Conservation (phyloP, 2,888 invertebrate species). For the Himalopsyche japonica region DNA sequence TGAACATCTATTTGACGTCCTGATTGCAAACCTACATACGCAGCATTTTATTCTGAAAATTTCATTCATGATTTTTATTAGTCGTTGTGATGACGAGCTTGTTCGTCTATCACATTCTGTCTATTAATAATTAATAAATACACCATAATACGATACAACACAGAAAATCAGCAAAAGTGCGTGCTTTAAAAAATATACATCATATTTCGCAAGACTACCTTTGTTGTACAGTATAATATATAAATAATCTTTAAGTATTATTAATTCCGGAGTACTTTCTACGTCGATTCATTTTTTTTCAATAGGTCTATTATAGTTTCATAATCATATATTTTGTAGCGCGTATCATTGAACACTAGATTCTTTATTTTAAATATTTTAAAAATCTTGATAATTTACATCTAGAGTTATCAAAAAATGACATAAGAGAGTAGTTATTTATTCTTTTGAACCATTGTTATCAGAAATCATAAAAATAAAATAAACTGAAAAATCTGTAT, state of each 20-base stretch:
- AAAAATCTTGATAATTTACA: not conserved
- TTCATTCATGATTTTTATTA: not conserved
- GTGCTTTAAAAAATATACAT: not conserved
- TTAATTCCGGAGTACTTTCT: not conserved
- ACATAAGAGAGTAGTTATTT: not conserved
- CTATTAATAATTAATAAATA: not conserved
- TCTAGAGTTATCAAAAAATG: not conserved
- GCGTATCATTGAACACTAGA: not conserved
- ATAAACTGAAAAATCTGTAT: too few species aligned
- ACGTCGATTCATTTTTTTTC: not conserved
- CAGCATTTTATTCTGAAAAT: not conserved
- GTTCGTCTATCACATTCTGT: not conserved
- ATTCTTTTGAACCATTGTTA: not conserved
- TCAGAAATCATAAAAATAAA: too few species aligned
- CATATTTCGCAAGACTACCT: not conserved
- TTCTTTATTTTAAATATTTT: not conserved
- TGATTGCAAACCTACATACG: not conserved
- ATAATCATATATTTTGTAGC: not conserved
- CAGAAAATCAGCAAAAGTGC: not conserved
- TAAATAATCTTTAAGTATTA: not conserved
- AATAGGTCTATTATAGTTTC: not conserved
- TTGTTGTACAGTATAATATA: not conserved
- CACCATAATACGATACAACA: not conserved
- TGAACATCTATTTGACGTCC: too few species aligned
- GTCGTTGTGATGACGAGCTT: not conserved